Percentiles rank a stretch among this genome's conserved stretches.
These are phyloP conservation scores for Orius laevigatus DNA, from an alignment of 1,140 invertebrate species.

Conservation along the genomic window DNA sequence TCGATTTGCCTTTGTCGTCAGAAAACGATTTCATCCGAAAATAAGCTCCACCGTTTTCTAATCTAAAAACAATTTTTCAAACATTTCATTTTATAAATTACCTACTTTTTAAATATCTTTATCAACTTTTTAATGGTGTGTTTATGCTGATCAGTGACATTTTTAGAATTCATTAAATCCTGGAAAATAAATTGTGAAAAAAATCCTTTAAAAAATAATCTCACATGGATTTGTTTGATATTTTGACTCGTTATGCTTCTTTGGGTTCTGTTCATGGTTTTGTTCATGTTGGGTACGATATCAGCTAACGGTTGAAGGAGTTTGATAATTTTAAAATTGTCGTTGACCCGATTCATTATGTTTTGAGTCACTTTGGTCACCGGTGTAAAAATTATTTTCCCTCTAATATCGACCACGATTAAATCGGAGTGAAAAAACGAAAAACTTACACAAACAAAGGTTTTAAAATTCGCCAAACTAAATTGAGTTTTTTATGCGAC, in stretches of 20 bases:
- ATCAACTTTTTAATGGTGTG: too few species aligned
- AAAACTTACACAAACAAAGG: constrained; percentile 18
- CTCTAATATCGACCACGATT: constrained; percentile 5
- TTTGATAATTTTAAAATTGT: constrained; percentile 14
- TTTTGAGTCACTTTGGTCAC: constrained; percentile 15
- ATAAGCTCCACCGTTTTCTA: too few species aligned
- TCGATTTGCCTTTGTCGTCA: too few species aligned
- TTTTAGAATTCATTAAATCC: not conserved
- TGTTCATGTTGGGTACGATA: not conserved
- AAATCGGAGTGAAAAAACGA: not conserved
- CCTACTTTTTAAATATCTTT: too few species aligned
- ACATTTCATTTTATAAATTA: too few species aligned
- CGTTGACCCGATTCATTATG: constrained; percentile 18
- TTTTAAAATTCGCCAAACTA: constrained; percentile 19
- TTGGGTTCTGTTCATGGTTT: too few species aligned
- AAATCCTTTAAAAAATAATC: constrained; percentile 6
- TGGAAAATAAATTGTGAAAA: not conserved
- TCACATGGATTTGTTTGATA: not conserved
- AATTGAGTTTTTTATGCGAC: constrained; percentile 7
- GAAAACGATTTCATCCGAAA: too few species aligned
- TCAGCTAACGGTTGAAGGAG: not conserved
- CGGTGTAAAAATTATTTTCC: constrained; percentile 21
- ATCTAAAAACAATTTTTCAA: too few species aligned
- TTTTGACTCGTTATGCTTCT: constrained; percentile 1
- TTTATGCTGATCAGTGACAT: not conserved